Percentiles rank a stretch among this genome's conserved stretches.
phyloP scores from a whole-genome alignment of 2,888 invertebrate species.

The Philonicus albiceps region DNA sequence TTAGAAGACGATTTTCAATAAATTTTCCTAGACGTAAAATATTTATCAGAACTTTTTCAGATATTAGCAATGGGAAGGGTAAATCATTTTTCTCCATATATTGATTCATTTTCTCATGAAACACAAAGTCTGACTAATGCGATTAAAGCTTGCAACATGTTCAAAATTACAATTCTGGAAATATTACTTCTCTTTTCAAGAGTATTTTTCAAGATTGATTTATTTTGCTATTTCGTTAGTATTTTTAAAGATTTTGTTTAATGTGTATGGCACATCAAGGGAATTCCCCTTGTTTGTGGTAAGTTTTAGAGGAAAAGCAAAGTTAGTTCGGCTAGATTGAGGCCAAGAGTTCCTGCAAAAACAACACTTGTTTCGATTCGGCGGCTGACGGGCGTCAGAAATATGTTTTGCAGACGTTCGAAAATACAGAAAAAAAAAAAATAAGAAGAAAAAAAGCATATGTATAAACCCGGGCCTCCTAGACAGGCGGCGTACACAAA shows the following conservation, averaged over 20 bases:
- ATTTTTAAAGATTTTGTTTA: background rate
- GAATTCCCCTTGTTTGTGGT: background rate
- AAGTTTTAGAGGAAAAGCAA: background rate
- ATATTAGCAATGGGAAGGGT: too few relatives aligned
- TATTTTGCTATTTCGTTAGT: too few relatives aligned
- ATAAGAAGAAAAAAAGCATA: background rate
- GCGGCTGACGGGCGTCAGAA: background rate
- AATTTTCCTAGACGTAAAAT: too few relatives aligned
- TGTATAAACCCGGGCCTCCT: background rate
- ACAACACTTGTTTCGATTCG: background rate
- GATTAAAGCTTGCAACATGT: background rate
- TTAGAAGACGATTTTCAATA: too few relatives aligned
- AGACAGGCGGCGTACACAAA: background rate
- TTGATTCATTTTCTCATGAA: too few relatives aligned
- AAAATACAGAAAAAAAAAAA: background rate
- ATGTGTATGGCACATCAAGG: background rate
- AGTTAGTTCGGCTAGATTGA: background rate
- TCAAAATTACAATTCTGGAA: background rate
- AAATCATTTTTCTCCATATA: too few relatives aligned
- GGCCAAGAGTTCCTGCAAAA: background rate
- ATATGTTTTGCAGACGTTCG: background rate
- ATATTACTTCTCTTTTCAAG: too few relatives aligned
- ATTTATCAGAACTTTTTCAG: too few relatives aligned
- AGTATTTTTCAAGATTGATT: background rate
- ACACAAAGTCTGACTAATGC: background rate